These are phyloP conservation scores for Sesamia inferens DNA, from an alignment of 2,888 invertebrate species.

Conservation along the genomic window DNA sequence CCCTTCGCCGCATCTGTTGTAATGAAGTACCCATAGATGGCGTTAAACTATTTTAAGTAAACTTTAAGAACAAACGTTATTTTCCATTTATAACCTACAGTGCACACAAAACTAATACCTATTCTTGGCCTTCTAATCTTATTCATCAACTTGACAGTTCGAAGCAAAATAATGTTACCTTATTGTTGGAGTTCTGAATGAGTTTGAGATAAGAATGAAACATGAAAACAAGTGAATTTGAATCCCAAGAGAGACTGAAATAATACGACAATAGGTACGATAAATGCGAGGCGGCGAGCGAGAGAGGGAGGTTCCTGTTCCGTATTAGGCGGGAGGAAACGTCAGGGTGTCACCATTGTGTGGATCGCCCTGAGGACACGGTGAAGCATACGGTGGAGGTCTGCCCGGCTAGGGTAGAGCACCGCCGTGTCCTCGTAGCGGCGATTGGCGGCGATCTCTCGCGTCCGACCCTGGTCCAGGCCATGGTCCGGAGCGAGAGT, in stretches of 20 bases:
- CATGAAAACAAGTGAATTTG: not conserved
- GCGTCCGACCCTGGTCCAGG: too few relatives aligned
- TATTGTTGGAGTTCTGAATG: not conserved
- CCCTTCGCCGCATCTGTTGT: constrained; percentile 21
- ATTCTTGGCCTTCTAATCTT: not conserved
- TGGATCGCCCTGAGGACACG: too few relatives aligned
- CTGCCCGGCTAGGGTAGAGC: too few relatives aligned
- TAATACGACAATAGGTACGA: too few relatives aligned
- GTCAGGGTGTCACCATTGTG: too few relatives aligned
- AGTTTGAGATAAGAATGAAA: not conserved
- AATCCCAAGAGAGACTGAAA: not conserved
- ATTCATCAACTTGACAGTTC: not conserved
- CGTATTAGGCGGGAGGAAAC: too few relatives aligned
- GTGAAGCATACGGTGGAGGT: too few relatives aligned
- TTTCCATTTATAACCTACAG: constrained; percentile 5
- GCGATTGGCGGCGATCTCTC: too few relatives aligned
- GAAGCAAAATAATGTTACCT: not conserved
- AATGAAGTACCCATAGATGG: constrained; percentile 48
- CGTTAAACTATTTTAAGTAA: constrained; percentile 22
- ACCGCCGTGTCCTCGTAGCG: too few relatives aligned
- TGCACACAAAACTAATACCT: not conserved
- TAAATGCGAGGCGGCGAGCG: too few relatives aligned
- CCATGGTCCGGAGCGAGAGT: too few relatives aligned
- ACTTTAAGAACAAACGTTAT: not conserved
- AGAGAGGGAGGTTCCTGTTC: too few relatives aligned